phyloP scores from a whole-genome alignment of 2,888 invertebrate species.

The Meganola albula region DNA sequence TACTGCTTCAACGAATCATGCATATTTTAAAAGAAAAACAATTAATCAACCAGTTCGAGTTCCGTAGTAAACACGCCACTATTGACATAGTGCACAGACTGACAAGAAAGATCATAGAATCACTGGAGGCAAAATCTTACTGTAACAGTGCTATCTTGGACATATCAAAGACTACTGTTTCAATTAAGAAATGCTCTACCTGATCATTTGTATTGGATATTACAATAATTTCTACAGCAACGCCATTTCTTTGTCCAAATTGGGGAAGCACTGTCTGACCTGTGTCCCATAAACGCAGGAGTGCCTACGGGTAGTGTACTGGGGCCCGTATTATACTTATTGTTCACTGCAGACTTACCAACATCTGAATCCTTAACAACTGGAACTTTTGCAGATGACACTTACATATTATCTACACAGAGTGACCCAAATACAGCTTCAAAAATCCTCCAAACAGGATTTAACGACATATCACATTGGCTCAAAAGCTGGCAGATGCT shows the following conservation, averaged over 20 bases:
- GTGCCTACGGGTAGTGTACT: constrained; percentile 13
- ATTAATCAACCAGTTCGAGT: constrained; percentile 1
- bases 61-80: constrained; percentile 1
- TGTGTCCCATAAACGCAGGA: constrained; percentile 3
- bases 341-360: constrained; percentile 11
- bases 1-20: neutral
- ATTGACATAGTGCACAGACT: neutral
- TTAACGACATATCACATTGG: constrained; percentile 2
- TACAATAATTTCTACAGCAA: constrained; percentile 1
- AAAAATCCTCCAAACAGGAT: constrained; percentile 11
- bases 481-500: too few species aligned
- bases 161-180: neutral
- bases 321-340: constrained; percentile 11
- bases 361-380: constrained; percentile 2
- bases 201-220: neutral
- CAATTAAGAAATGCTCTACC: neutral
- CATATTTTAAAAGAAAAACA: neutral
- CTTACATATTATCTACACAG: constrained; percentile 9
- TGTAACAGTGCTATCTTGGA: neutral
- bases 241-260: constrained; percentile 2
- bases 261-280: constrained; percentile 5
- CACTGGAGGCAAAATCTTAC: neutral
- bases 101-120: neutral
- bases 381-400: constrained; percentile 14
- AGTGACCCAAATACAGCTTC: constrained; percentile 9